These are phyloP conservation scores for Lucilia sericata DNA, from an alignment of 1,140 invertebrate genomes.

Conservation along the genomic window DNA sequence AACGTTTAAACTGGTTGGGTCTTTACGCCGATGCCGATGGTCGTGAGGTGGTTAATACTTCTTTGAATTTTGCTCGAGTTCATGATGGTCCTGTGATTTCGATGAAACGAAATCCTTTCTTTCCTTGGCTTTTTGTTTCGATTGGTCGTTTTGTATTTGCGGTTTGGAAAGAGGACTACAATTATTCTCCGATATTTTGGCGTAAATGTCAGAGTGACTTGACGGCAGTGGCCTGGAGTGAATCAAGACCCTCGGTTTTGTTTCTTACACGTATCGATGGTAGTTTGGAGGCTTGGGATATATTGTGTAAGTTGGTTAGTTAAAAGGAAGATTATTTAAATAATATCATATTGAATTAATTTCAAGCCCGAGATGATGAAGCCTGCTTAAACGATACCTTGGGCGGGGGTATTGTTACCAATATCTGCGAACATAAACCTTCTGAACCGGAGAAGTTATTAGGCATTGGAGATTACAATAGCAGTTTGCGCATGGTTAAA, in stretches of 20 bases:
- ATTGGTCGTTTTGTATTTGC: constrained; percentile 73
- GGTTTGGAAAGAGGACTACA: constrained; percentile 71
- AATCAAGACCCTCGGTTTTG: constrained; percentile 68
- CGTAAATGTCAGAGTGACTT: constrained; percentile 69
- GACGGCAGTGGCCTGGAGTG: constrained; percentile 71
- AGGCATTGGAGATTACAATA: constrained; percentile 73
- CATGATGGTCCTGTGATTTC: constrained; percentile 77
- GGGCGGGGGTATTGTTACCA: constrained; percentile 68
- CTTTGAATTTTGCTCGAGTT: constrained; percentile 69
- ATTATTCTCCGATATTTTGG: constrained; percentile 70
- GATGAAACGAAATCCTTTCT: constrained; percentile 71
- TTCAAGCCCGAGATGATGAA: constrained; percentile 69
- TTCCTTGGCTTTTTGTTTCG: constrained; percentile 70
- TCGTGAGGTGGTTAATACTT: constrained; percentile 67
- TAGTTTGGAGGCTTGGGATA: constrained; percentile 73
- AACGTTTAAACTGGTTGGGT: constrained; percentile 66
- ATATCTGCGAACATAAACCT: constrained; percentile 70
- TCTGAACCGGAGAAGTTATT: constrained; percentile 70
- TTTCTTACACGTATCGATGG: constrained; percentile 71
- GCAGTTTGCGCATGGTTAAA: constrained; percentile 73
- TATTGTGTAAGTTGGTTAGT: constrained; percentile 64
- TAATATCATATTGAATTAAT: no score
- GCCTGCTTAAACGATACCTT: constrained; percentile 67
- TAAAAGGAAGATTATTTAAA: neutral
- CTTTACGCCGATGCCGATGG: constrained; percentile 68